phyloP scores from a whole-genome alignment of 1,140 invertebrate species.

The Phymorhynchus buccinoides region DNA sequence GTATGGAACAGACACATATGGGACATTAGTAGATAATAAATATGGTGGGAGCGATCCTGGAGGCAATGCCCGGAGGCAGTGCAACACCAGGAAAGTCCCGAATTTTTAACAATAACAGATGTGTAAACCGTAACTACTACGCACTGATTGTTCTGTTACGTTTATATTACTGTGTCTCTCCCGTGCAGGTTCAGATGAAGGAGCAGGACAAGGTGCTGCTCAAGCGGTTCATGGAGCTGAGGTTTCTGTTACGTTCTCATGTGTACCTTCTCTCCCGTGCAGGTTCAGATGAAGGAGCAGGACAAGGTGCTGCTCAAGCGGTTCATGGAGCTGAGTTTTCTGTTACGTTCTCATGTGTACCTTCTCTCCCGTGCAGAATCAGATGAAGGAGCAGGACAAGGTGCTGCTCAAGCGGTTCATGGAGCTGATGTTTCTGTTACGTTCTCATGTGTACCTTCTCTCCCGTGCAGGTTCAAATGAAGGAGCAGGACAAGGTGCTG shows the following conservation, averaged over 20 bases:
- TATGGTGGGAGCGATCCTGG: too few relatives aligned
- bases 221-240: conserved; percentile 62
- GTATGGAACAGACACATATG: too few relatives aligned
- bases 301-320: conserved; percentile 61
- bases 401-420: conserved; percentile 63
- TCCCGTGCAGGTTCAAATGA: conserved; percentile 59
- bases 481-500: conserved; percentile 62
- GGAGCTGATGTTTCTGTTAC: conserved; percentile 42
- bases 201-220: conserved; percentile 62
- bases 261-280: conserved; percentile 21
- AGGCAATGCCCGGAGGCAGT: too few relatives aligned
- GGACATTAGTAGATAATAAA: too few relatives aligned
- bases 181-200: conserved; percentile 61
- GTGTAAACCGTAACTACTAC: too few relatives aligned
- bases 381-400: conserved; percentile 65
- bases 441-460: neutral
- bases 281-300: conserved; percentile 65
- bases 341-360: too few relatives aligned
- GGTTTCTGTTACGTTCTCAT: too few relatives aligned
- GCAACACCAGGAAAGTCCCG: too few relatives aligned
- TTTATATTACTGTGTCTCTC: too few relatives aligned
- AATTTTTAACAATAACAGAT: too few relatives aligned
- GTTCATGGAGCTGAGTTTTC: conserved; percentile 63
- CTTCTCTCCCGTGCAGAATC: conserved; percentile 46
- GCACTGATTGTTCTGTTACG: too few relatives aligned